Evolutionary conservation across 2,888 invertebrate species (phyloP), one percentile per base, ranked within the genome.

Genomic region (Microchrysa polita): DNA sequence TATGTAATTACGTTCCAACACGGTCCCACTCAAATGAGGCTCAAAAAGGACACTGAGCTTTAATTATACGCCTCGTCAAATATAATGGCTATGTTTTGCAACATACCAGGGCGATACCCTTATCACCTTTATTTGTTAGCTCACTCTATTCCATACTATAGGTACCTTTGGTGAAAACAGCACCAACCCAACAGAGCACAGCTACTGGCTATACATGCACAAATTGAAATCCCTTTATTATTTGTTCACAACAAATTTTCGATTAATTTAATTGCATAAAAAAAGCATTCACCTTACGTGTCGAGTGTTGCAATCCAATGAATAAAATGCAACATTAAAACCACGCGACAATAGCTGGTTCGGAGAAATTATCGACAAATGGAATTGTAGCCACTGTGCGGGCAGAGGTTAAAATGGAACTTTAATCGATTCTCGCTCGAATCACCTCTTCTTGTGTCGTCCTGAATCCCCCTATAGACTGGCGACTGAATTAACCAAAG

Each of bases 221-320:
- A 7, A 34, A 40, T 65, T 22, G 12, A 22, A 20, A 18, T 20
- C 20, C 34, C 34, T 18, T 27, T 53, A 52, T 52, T 40, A 42
- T 57, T 69, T 55, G 57, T 55, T 55, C 55, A 40, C 69, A 55
- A 69, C 69, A 69, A 69, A 55, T 69, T 69, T 69, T 55, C 69
- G 69, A 69, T 69, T 69, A 69, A 69, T 69, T 69, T 69, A 69
- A 69, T 69, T 69, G 69, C 69, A 69, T 20, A 34, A 34, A 34
- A 34, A 34, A 34, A 34, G 27, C 7, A 34, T 34, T 7, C 27
- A 34, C 27, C 27, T 34, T 34, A 34, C 27, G 27, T 55, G 22
- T 57, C 4, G 48, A 48, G 48, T n/a, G 48, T 22, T 27, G n/a
- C 48, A 65, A 40, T 63, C 42, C 42, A 63, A 42, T 22, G 65